Conservation (phyloP, 2,797 vertebrate genomes). For the Helicolenus hilgendorfi region DNA sequence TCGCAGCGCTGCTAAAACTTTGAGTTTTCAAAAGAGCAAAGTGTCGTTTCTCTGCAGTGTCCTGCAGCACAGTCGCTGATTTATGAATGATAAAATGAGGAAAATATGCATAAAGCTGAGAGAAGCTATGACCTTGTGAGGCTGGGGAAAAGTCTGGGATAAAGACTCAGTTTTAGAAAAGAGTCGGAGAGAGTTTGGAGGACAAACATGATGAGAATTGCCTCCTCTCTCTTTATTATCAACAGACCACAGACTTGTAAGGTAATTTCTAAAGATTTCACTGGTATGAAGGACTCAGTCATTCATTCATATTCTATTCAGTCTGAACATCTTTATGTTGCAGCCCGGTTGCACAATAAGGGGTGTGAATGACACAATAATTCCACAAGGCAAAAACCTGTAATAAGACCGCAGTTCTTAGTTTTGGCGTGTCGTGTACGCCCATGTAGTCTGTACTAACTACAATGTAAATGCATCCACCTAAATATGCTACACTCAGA, state of each 20-base stretch:
- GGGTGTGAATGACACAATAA: too few species aligned
- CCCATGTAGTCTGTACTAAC: too few species aligned
- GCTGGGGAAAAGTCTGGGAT: neutral
- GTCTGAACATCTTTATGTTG: neutral
- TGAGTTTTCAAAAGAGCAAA: neutral
- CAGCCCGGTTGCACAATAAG: too few species aligned
- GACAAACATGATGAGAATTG: neutral
- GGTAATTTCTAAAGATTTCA: too few species aligned
- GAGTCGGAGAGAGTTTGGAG: neutral
- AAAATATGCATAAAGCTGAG: slow-evolving; percentile 1
- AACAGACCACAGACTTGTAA: neutral
- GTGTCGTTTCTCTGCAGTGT: neutral
- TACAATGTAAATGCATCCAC: too few species aligned
- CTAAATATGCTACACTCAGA: too few species aligned
- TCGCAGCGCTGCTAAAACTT: neutral
- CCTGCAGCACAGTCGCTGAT: neutral
- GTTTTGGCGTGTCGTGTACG: too few species aligned
- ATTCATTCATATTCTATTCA: neutral
- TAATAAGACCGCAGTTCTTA: too few species aligned
- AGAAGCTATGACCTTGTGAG: neutral
- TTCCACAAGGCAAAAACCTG: too few species aligned
- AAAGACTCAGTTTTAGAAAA: neutral
- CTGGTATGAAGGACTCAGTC: neutral
- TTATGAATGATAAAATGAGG: neutral
- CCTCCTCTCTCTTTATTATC: neutral